A percentile compares a stretch with the other conserved stretches of the same genome.
Conservation (phyloP, 1,140 invertebrate species). For the Drosophila arizonae region DNA sequence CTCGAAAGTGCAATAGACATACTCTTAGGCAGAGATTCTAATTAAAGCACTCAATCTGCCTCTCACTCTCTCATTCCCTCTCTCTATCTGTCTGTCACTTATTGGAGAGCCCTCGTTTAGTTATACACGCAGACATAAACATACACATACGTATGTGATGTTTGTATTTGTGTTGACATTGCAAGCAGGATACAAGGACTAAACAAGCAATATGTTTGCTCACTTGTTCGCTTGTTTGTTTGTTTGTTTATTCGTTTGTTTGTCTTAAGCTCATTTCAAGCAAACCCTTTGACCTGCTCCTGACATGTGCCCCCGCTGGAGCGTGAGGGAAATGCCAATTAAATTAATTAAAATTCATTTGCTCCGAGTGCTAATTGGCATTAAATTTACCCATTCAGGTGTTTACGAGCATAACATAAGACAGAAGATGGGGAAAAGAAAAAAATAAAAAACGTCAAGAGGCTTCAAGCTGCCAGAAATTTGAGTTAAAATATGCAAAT, state of each 20-base stretch:
- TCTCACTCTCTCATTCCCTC: no score
- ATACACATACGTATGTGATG: neutral
- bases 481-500: constrained; percentile 35
- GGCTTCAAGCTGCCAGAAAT: neutral
- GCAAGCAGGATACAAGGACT: constrained; percentile 40
- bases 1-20: no score
- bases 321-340: constrained; percentile 41
- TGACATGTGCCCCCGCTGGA: neutral
- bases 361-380: constrained; percentile 57
- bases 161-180: constrained; percentile 25
- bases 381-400: constrained; percentile 52
- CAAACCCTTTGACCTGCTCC: neutral
- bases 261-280: constrained; percentile 53
- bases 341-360: constrained; percentile 69
- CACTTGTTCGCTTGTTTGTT: neutral
- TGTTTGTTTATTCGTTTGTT: constrained; percentile 31
- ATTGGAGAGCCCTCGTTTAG: constrained; percentile 1
- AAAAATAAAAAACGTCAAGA: neutral
- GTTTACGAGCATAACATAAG: constrained; percentile 21
- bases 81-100: neutral
- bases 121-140: no score
- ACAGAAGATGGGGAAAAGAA: neutral
- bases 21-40: neutral
- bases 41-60: neutral
- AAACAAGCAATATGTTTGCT: constrained; percentile 49